A percentile compares a stretch with the other conserved stretches of the same genome.
phyloP scores from a whole-genome alignment of 2,888 invertebrate species.

The Epirrita christyi region DNA sequence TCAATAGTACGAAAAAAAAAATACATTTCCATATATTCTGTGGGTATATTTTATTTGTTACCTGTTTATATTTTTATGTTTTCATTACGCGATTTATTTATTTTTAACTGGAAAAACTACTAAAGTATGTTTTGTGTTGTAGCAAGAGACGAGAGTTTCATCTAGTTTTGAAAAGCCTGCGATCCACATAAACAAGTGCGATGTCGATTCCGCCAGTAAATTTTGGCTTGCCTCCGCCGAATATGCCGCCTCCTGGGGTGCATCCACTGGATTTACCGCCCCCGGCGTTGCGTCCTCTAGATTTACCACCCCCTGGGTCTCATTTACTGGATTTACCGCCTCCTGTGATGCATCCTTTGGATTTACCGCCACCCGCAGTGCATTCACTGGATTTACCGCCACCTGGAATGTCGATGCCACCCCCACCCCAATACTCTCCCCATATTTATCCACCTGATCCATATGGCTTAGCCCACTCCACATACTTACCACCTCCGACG shows the following conservation, averaged over 20 bases:
- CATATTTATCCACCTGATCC: slow-evolving; percentile 8
- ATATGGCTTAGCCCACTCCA: slow-evolving; percentile 1
- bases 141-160: no score
- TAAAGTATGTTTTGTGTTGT: no score
- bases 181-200: slow-evolving; percentile 1
- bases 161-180: neutral
- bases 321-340: slow-evolving; percentile 54
- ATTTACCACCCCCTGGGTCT: slow-evolving; percentile 44
- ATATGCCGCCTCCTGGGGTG: neutral
- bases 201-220: slow-evolving; percentile 68
- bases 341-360: neutral
- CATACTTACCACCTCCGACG: slow-evolving; percentile 9
- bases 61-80: no score
- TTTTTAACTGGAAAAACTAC: no score
- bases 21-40: no score
- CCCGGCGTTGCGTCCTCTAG: neutral
- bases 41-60: no score
- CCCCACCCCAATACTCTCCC: slow-evolving; percentile 11
- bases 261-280: slow-evolving; percentile 5
- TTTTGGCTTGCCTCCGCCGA: slow-evolving; percentile 61
- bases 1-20: no score
- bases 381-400: slow-evolving; percentile 54
- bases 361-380: slow-evolving; percentile 24
- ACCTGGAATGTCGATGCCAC: slow-evolving; percentile 18
- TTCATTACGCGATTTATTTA: no score